These are phyloP conservation scores for Diaprepes abbreviatus DNA, from an alignment of 2,888 invertebrate genomes.

Conservation along the genomic window DNA sequence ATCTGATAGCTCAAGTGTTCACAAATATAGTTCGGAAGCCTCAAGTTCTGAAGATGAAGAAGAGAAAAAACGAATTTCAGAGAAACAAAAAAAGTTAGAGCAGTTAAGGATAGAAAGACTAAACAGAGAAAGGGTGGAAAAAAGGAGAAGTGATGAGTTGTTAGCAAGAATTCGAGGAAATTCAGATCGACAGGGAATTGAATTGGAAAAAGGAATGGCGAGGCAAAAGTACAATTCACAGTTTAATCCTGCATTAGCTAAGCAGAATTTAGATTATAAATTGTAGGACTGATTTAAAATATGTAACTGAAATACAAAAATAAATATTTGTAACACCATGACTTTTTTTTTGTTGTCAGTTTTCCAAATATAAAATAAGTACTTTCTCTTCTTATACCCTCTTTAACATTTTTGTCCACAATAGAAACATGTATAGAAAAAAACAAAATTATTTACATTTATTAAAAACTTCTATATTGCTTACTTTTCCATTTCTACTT, in stretches of 20 bases:
- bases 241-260: constrained; percentile 92
- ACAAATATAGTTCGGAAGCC: not conserved
- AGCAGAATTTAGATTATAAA: constrained; percentile 76
- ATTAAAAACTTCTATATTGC: no score
- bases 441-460: no score
- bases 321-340: no score
- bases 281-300: not conserved
- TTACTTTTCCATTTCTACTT: no score
- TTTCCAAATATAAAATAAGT: no score
- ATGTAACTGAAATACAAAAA: no score
- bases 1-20: constrained; percentile 31
- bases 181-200: constrained; percentile 52
- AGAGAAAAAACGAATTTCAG: constrained; percentile 49
- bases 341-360: no score
- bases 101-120: constrained; percentile 83
- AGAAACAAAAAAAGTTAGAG: constrained; percentile 70
- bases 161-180: constrained; percentile 79
- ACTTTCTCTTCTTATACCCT: no score
- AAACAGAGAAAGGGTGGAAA: constrained; percentile 85
- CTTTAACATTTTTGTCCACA: no score
- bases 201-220: constrained; percentile 49
- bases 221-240: constrained; percentile 91
- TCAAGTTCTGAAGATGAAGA: constrained; percentile 57
- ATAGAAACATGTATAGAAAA: no score
- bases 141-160: constrained; percentile 77